Evolutionary conservation across 2,797 vertebrate species (phyloP), one percentile per base, ranked within the genome.

Genomic region (Neosalanx taihuensis): DNA sequence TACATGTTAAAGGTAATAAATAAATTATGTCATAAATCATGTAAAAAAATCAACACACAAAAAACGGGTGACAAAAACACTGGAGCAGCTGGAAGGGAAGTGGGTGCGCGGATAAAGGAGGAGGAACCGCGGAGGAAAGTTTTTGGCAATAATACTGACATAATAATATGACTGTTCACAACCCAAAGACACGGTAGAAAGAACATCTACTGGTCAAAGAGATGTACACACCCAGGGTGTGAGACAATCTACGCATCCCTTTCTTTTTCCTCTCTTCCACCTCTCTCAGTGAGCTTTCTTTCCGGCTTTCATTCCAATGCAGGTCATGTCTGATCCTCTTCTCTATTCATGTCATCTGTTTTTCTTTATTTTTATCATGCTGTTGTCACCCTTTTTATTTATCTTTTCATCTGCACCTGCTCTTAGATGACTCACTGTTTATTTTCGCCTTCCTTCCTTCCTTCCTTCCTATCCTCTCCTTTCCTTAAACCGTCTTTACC

Each of bases 1-100:
- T 91, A 89, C 88, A 91, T 82, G 80, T 87, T 86, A 84, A 89
- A 85, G 80, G 70, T 86, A 73, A 75, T 61, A 61, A 67, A 69
- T 79, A 58, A 79, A 69, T 53, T 7, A 63, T 37, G 18, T 60
- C 20, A 53, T 53, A 58, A 79, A 69, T 63, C 12, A 63, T 57
- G 18, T 60, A 15, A 5, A 10, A 41, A 58, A 72, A 56, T 41
- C 9, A 41, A 41, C 37, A 64, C 58, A 61, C 67, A 29, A 67
- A 69, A 13, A 20, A 67, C 76, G 59, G 71, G 66, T 76, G 64
- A 75, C 77, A 82, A 78, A 83, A 80, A 20, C 67, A 75, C 67
- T 37, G 31, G 74, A 76, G 64, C 49, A 69, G 65, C 37, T 75
- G 62, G 69, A 83, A 80, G 61, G 72, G 63, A 66, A 73, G 67